Conservation (phyloP, 2,888 invertebrate species). For the Kuschelorhynchus macadamiae region DNA sequence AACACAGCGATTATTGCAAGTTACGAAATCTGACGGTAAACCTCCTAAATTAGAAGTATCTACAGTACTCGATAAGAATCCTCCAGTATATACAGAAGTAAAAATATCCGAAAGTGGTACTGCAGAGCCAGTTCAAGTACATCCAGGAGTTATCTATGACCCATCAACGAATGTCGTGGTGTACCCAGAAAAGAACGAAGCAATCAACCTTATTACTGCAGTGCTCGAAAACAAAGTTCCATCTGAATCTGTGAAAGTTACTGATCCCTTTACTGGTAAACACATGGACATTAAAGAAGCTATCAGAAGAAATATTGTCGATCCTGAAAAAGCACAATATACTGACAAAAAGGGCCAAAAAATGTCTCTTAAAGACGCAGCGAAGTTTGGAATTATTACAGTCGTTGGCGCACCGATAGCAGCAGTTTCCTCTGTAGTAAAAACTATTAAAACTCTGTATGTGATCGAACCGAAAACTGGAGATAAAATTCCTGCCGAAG, state of each 20-base stretch:
- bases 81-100: conserved; percentile 70
- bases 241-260: conserved; percentile 77
- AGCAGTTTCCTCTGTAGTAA: conserved; percentile 79
- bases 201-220: conserved; percentile 81
- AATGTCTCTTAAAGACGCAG: conserved; percentile 80
- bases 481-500: conserved; percentile 83
- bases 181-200: conserved; percentile 79
- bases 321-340: conserved; percentile 80
- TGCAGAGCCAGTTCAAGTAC: conserved; percentile 79
- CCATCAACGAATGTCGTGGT: conserved; percentile 83
- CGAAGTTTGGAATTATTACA: conserved; percentile 82
- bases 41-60: conserved; percentile 82
- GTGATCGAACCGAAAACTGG: conserved; percentile 86
- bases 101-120: conserved; percentile 68
- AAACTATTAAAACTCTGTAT: conserved; percentile 73
- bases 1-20: conserved; percentile 77
- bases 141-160: conserved; percentile 83
- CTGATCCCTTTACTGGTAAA: conserved; percentile 79
- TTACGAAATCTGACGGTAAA: conserved; percentile 80
- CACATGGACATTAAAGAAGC: conserved; percentile 82
- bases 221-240: conserved; percentile 83
- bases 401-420: conserved; percentile 83
- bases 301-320: conserved; percentile 80
- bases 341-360: conserved; percentile 76
- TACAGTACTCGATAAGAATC: conserved; percentile 69